Base-by-base conservation (phyloP, 37 sponge, comb jelly and placozoan genomes). In the Dysidea cf. avara region DNA sequence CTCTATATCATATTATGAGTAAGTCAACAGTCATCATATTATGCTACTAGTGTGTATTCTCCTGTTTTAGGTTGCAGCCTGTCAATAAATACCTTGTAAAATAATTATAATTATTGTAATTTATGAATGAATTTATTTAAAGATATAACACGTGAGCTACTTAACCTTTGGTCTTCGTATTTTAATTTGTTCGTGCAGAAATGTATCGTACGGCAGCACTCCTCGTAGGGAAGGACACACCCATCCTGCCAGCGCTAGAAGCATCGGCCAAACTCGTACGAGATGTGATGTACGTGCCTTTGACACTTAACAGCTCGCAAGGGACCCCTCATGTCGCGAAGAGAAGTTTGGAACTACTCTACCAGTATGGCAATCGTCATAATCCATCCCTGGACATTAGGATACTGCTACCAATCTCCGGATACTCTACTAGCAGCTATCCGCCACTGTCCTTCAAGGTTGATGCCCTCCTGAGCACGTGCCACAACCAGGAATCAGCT, bases 281-380 rank as follows among this genome's bases (percentile, higher is more conserved):
- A 31, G 81, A 64, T 3, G 85, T 89, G 26, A 59, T 89, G 20
- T 89, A 89, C 61, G 46, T 89, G 3, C 90, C 90, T 13, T 52
- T 89, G 22, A 56, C 58, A 56, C 58, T 24, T 56, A 29, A 56
- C 58, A 24, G 21, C 9, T 56, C 58, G 6, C 2, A 46, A 26
- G 14, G 3, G 4, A 29, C 16, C 26, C 18, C 18, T 20, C 17
- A 53, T 22, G 56, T 21, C 51, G 53, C 13, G 2, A 20, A 48
- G 35, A 35, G 24, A 43, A 46, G 63, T 34, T 38, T 80, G n/a
- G 29, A 16, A 17, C 72, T 71, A 30, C 62, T 69, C 26, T 36
- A 66, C 29, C 74, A 66, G 20, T 57, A 71, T 21, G 59, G 78
- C 5, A 64, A 34, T 33, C 43, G 39, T 21, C 16, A 26, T 21